Evolutionary conservation across 2,113 vertebrate genomes (phyloP).

Genomic region (Phaethon lepturus): DNA sequence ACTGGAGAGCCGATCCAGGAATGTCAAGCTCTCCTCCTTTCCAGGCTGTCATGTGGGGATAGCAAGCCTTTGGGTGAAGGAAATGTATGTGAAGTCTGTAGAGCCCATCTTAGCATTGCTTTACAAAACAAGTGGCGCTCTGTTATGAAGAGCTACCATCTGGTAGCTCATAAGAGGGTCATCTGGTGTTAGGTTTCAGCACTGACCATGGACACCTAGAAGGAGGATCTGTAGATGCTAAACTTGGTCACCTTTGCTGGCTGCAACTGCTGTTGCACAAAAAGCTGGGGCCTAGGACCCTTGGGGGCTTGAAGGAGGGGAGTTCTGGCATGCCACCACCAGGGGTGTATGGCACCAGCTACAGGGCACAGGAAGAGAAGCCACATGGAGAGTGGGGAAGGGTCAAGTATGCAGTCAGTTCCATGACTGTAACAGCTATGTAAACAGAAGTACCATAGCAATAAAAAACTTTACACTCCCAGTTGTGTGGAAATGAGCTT

Average conservation of each 20-base stretch:
- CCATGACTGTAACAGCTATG: neutral
- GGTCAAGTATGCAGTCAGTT: neutral
- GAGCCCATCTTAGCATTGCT: neutral
- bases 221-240: neutral
- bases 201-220: neutral
- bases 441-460: neutral
- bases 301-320: neutral
- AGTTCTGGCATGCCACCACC: neutral
- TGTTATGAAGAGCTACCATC: neutral
- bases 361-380: neutral
- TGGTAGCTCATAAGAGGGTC: neutral
- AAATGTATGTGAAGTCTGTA: neutral
- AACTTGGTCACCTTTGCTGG: neutral
- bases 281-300: neutral
- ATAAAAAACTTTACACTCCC: neutral
- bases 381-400: neutral
- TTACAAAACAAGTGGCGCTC: neutral
- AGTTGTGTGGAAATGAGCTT: neutral
- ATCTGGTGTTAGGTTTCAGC: neutral
- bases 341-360: neutral
- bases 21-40: neutral
- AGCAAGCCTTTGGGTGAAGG: neutral
- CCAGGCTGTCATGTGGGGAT: rapidly evolving
- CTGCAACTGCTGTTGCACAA: neutral
- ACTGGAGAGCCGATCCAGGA: rapidly evolving